Evolutionary conservation across 2,888 invertebrate genomes (phyloP), one percentile per base, ranked within the genome.

Genomic region (Biston stratarius): DNA sequence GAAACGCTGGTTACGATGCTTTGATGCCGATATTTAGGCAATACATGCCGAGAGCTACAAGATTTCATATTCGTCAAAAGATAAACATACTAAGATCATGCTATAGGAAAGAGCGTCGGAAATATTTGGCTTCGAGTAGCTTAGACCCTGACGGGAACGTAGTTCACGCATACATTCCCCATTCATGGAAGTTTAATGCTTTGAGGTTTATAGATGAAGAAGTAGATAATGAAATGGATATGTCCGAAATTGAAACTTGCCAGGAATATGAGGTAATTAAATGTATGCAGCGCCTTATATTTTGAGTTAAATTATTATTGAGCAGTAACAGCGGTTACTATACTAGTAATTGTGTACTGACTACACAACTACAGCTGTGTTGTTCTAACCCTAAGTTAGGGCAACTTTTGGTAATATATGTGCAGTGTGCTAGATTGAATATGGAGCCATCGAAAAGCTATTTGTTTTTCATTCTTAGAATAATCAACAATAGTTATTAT

Each of bases 61-160:
- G 77, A 36, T 64, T 64, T 49, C 73, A 66, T 49, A 82, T 83
- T 11, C 77, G 82, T 14, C 77, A 77, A 53, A 83, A 85, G 76
- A 84, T 85, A 65, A 85, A 85, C 48, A 76, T 77, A 61, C 44
- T 83, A 52, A 75, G 85, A n/a, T 83, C 83, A 8, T 69, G 71
- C 0, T 85, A 83, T 53, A 78, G 80, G 49, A 83, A 83, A 71
- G 78, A 78, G 5, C 66, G 77, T 5, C 74, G 71, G 38, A 81
- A 72, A 72, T 72, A 80, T 72, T 71, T 79, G 48, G 70, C 70
- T 14, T 82, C 84, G 1, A 77, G 74, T 66, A 70, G 58, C 34
- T 63, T 77, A 10, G 73, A 74, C 0, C 40, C 70, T 0, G 77
- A 83, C 36, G 84, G 83, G 36, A 77, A 82, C 36, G 71, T 76